phyloP scores from a whole-genome alignment of 2,888 invertebrate genomes.

The Oscheius sp. region DNA sequence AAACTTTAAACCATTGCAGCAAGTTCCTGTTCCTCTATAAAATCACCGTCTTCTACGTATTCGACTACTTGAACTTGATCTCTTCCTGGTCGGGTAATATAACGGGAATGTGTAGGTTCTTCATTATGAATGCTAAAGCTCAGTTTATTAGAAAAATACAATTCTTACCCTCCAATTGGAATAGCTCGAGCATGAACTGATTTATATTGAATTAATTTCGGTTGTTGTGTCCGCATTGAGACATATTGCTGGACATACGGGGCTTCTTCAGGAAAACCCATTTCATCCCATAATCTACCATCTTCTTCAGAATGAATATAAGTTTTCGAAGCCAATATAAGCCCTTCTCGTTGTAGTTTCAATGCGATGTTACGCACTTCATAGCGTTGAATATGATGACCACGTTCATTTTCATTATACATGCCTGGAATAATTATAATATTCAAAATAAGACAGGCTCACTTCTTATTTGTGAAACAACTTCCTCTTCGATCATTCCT shows the following conservation, averaged over 20 bases:
- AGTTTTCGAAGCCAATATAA: slow-evolving; percentile 9
- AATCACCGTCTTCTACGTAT: slow-evolving; percentile 28
- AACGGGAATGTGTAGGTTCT: slow-evolving; percentile 5
- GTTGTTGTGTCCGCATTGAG: background rate
- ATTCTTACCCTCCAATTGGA: background rate
- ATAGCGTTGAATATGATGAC: slow-evolving; percentile 54
- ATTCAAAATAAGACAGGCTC: background rate
- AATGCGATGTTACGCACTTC: slow-evolving; percentile 50
- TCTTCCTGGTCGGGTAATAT: background rate
- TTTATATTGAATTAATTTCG: slow-evolving; percentile 14
- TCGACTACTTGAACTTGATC: slow-evolving; percentile 26
- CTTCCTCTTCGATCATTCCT: slow-evolving; percentile 48
- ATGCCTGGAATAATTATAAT: slow-evolving; percentile 33
- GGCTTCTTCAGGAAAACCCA: slow-evolving; percentile 20
- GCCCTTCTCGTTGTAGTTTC: slow-evolving; percentile 42
- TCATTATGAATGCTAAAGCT: background rate
- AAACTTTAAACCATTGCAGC: slow-evolving; percentile 22
- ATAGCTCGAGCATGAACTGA: background rate
- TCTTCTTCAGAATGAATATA: slow-evolving; percentile 24
- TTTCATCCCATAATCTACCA: slow-evolving; percentile 34
- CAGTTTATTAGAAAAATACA: too few species aligned
- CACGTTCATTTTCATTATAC: slow-evolving; percentile 40
- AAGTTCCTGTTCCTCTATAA: slow-evolving; percentile 18
- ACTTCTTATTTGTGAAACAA: slow-evolving; percentile 9
- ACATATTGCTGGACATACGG: background rate